Evolutionary conservation across 1,140 invertebrate genomes (phyloP), one percentile per base, ranked within the genome.

Genomic region (Bradynema listronoti): DNA sequence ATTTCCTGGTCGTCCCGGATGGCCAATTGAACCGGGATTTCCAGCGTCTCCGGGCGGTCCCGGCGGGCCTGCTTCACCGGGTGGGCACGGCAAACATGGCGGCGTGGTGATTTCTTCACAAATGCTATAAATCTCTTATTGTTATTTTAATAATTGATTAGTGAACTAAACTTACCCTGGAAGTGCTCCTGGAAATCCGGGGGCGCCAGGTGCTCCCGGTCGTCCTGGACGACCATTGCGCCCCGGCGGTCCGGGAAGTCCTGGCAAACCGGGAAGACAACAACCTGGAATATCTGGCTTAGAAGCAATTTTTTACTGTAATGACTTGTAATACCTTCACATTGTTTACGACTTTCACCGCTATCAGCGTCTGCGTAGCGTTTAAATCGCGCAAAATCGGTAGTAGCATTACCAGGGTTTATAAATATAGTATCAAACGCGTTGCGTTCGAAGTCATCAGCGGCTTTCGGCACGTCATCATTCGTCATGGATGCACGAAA

Each of bases 81-180:
- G 73, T 27, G 75, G 73, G 45, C 74, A 77, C 3, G 76, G 65
- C 14, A 55, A 67, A 66, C 74, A 77, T 50, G 74, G 74, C 2
- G 74, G 76, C 45, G 73, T 68, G 32, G 74, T 78, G 11, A 77
- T 57, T 49, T 78, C 69, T 58, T 77, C 75, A 32, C 74, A 77
- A 33, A 78, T 56, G 19, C 68, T 66, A 30, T 29, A 66, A 24
- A 30, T 19, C 36, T 25, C 4, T 32, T 65, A 5, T 1, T 6
- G 14, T n/a, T 53, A 45, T 4, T 16, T 33, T 58, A 53, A 33
- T n/a, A 11, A 3, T 33, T 29, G 36, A 19, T 62, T 9, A 58
- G 29, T 19, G n/a, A 53, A 11, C 3, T n/a, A 49, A 22, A 22
- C 56, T 63, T 53, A 72, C 58, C 75, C 71, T 58, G 74, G 74